Conservation (phyloP, 1,140 invertebrate species). For the Drosophila pachea region DNA sequence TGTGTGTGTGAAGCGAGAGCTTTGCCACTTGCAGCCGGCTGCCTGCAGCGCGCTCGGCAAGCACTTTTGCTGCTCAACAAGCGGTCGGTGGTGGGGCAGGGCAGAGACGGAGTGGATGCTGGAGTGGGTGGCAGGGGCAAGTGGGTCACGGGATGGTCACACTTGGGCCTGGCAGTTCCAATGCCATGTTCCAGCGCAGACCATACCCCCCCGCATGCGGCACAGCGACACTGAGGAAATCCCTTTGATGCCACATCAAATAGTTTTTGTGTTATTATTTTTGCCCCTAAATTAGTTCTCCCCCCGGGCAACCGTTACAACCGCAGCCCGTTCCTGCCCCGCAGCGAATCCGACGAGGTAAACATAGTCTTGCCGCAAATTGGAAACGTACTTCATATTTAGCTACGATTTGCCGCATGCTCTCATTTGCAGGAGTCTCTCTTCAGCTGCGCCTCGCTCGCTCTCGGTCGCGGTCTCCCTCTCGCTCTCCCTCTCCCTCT, state of each 20-base stretch:
- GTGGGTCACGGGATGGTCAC: neutral
- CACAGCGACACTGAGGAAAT: neutral
- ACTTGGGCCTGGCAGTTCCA: too few species aligned
- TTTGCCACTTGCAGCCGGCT: conserved; percentile 4
- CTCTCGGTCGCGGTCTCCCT: conserved; percentile 6
- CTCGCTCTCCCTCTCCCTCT: neutral
- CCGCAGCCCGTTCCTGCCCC: neutral
- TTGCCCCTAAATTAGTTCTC: neutral
- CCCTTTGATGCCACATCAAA: conserved; percentile 13
- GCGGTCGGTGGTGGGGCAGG: neutral
- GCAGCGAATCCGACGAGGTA: conserved; percentile 1
- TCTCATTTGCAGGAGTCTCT: conserved; percentile 23
- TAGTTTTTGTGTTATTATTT: conserved; percentile 1
- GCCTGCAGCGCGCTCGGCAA: conserved; percentile 13
- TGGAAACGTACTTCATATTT: neutral
- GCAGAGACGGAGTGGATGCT: too few species aligned
- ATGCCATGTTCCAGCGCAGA: too few species aligned
- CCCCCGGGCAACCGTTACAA: too few species aligned
- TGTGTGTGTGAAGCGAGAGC: conserved; percentile 15
- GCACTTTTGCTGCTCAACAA: conserved; percentile 35
- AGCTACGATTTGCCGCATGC: conserved; percentile 20
- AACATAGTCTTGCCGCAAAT: conserved; percentile 5
- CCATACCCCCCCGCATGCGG: too few species aligned
- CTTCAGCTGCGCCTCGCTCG: neutral
- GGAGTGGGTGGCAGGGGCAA: neutral